Evolutionary conservation across 2,797 vertebrate genomes (phyloP), one percentile per base, ranked within the genome.

Genomic region (Ara ararauna): DNA sequence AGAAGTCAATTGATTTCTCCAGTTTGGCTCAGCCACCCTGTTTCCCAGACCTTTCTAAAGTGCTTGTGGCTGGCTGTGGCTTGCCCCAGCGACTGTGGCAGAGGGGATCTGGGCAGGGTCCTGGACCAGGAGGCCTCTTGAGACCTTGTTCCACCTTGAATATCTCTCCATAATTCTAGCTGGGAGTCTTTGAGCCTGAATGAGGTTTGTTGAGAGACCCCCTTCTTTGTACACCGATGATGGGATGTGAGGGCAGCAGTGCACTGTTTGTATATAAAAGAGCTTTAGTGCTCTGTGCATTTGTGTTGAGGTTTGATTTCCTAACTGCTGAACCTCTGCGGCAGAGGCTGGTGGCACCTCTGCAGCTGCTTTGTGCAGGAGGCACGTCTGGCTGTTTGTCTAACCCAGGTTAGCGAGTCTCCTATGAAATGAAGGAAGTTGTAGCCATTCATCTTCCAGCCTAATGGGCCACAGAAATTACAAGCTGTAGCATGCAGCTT

Each of bases 391-490:
- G 58, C 85, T 4, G 40, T 62, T 51, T 54, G n/a, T 68, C 54
- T 85, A 40, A 80, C 75, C 68, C 65, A 0, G 84, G 87, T 87
- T 89, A 89, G 81, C 1, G 4, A 87, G 80, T 70, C 86, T 92
- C 53, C 44, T 76, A 7, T 79, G 89, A 87, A 87, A 56, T 30
- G 61, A 67, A 72, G 91, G 92, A 94, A 91, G 94, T 89, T 85
- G 87, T 64, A 91, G 79, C 94, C 94, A 67, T 95, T 94, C 87
- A 42, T 97, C 91, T 91, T 72, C 27, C 93, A 94, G 72, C 79
- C 94, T 94, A 83, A 93, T 94, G 94, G 94, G 80, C 93, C 94
- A 77, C 93, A 96, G 91, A 87, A 94, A 91, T 94, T 85, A 94
- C 95, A 94, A 93, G 96, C 89, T 83, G 85, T 80, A 87, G 96